Base-by-base conservation (phyloP, 2,797 vertebrate genomes). In the Aeoliscus strigatus region DNA sequence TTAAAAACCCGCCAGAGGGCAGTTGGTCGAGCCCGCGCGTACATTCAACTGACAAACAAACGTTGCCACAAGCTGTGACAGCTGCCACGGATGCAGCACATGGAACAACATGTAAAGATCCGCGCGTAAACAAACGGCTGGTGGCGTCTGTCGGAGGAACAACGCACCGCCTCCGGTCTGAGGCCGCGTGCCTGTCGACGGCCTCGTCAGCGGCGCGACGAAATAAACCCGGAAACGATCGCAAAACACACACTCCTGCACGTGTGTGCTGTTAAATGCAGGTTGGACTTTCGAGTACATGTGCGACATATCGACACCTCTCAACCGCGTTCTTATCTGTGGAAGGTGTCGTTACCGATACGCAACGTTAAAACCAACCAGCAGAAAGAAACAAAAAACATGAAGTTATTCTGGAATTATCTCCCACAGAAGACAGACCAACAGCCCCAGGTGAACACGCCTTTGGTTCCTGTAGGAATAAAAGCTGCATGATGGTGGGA, bases 381-480 rank as follows among this genome's bases (percentile, higher is more conserved):
- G n/a, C 8, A 23, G 8, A 23, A 23, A 23, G 8, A 23, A 23
- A 23, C 8, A 23, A 23, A 23, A 23, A 23, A 23, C 8, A 21
- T 10, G 15, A 14, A 26, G 17, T 23, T 27, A 24, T 39, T 14
- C 14, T 60, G 46, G 28, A 42, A 16, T 12, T 3, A 25, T 28
- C 29, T 43, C 34, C 18, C 15, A 28, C 12, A 57, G 36, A 23
- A 60, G 55, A 40, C 27, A 25, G 18, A 48, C 32, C 43, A 62
- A 49, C 10, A 46, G 47, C 33, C 42, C 33, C 21, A 14, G 38
- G 25, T 14, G 21, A 38, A 39, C 9, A 24, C 11, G 44, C 14
- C 31, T 79, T 80, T 79, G 80, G 73, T 80, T 70, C 53, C 40
- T 72, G 38, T 45, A 49, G 21, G 47, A 63, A 48, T 53, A 41